These are phyloP conservation scores for Montipora capricornis DNA, from an alignment of 64 coral and sea anemone species.

Conservation along the genomic window DNA sequence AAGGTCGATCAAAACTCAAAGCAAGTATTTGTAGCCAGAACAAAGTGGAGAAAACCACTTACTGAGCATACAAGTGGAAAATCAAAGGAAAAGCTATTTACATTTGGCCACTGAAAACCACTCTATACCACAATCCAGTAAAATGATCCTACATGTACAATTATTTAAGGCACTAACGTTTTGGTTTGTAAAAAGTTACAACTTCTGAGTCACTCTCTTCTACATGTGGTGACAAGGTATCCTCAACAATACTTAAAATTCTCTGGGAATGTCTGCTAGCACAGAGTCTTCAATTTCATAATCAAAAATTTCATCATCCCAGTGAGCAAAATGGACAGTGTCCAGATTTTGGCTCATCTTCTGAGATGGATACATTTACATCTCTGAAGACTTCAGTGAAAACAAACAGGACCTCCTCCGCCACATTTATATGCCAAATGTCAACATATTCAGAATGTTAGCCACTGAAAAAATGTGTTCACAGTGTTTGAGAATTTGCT, in stretches of 20 bases:
- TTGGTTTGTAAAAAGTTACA: not conserved
- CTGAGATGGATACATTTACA: not conserved
- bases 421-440: not conserved
- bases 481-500: not conserved
- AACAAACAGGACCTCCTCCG: not conserved
- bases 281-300: not conserved
- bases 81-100: no score
- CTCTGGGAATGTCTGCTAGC: not conserved
- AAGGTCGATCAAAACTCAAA: no score
- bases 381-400: not conserved
- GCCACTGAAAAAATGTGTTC: not conserved
- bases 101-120: no score
- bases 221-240: not conserved
- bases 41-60: no score
- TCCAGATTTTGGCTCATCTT: not conserved
- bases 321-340: not conserved
- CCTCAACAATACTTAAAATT: no score
- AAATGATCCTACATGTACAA: no score
- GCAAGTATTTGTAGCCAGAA: no score
- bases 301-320: not conserved
- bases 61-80: no score
- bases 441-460: not conserved
- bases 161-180: no score
- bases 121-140: no score
- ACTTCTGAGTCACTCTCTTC: not conserved